phyloP scores from a whole-genome alignment of 2,888 invertebrate species.

The Syrista parreyssii region DNA sequence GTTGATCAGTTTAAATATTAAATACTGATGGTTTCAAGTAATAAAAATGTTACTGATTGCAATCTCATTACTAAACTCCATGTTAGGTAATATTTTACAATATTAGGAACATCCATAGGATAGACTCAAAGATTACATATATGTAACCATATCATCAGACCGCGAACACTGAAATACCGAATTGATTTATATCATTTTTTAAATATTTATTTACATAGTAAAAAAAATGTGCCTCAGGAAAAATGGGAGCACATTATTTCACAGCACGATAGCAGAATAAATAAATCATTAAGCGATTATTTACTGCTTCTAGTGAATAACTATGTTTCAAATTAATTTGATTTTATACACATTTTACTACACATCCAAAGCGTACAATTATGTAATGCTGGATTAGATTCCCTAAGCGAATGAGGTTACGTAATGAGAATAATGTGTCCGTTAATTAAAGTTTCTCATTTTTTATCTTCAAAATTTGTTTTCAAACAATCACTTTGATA shows the following conservation, averaged over 20 bases:
- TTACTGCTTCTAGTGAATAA: constrained; percentile 12
- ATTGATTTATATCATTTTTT: constrained; percentile 25
- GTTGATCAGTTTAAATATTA: background rate
- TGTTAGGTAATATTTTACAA: constrained; percentile 35
- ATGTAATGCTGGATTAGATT: background rate
- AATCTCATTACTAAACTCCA: background rate
- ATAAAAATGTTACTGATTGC: background rate
- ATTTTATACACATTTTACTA: constrained; percentile 9
- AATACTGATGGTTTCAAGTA: background rate
- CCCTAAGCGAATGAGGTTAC: background rate
- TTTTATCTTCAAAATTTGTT: background rate
- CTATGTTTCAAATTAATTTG: constrained; percentile 29
- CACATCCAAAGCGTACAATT: background rate
- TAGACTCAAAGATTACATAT: constrained; percentile 31
- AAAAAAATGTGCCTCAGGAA: constrained; percentile 42
- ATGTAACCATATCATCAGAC: constrained; percentile 31
- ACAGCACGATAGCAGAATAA: constrained; percentile 24
- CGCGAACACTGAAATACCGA: constrained; percentile 37
- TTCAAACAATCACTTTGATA: background rate
- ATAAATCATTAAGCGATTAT: constrained; percentile 19
- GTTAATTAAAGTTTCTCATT: background rate
- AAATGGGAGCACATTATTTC: constrained; percentile 28
- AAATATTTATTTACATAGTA: constrained; percentile 54
- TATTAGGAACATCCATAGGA: constrained; percentile 57
- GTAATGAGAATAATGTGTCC: background rate